Evolutionary conservation across 2,113 vertebrate genomes (phyloP).

Genomic region (Saccopteryx bilineata): DNA sequence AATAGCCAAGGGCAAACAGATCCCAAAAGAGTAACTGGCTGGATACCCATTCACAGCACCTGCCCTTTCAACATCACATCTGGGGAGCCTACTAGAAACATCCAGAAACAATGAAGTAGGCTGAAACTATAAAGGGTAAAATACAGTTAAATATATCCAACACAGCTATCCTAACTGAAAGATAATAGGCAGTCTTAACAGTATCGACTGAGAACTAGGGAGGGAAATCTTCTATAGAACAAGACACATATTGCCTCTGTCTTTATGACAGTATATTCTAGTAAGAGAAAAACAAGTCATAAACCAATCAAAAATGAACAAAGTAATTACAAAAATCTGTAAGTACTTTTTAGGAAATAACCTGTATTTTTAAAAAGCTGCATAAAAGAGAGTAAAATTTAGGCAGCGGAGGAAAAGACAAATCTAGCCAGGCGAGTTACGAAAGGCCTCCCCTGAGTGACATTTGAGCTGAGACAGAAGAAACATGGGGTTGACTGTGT

Average conservation of each 20-base stretch:
- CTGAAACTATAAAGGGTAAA: not conserved
- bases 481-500: not conserved
- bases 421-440: not conserved
- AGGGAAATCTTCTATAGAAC: not conserved
- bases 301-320: not conserved
- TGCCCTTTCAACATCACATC: not conserved
- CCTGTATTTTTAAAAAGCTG: not conserved
- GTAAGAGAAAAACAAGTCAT: not conserved
- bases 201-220: not conserved
- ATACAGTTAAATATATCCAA: not conserved
- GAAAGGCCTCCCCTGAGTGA: not conserved
- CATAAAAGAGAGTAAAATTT: not conserved
- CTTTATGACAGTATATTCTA: not conserved
- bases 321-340: not conserved
- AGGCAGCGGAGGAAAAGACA: not conserved
- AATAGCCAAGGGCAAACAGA: not conserved
- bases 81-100: not conserved
- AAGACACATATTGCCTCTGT: not conserved
- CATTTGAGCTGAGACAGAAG: not conserved
- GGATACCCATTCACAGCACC: not conserved
- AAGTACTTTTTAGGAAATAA: not conserved
- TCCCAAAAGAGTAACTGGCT: not conserved
- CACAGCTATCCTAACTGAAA: not conserved
- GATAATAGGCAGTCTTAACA: not conserved
- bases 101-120: not conserved